Evolutionary conservation across 2,888 invertebrate genomes (phyloP).

Genomic region (Apocheima hispidaria): DNA sequence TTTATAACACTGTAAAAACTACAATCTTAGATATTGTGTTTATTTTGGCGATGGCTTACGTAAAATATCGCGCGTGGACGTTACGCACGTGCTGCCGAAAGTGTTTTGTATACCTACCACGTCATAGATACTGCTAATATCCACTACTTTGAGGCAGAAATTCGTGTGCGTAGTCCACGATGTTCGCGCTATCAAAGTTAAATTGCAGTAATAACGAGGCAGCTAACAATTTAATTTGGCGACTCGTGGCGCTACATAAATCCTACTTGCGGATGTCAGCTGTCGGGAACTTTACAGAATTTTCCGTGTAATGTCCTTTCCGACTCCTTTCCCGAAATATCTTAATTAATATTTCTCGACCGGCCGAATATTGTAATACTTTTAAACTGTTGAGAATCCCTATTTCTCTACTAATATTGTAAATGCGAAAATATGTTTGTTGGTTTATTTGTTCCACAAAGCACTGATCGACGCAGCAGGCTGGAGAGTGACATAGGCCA

Average conservation of each 20-base stretch:
- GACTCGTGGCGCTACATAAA: conserved; percentile 76
- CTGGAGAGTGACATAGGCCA: too few species aligned
- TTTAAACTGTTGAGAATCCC: conserved; percentile 21
- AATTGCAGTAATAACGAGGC: conserved; percentile 80
- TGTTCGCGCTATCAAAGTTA: conserved; percentile 73
- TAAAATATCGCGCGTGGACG: conserved; percentile 38
- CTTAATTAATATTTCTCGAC: conserved; percentile 83
- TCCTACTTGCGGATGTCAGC: conserved; percentile 83
- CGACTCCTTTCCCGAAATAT: conserved; percentile 79
- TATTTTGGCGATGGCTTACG: conserved; percentile 45
- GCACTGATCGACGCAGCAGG: too few species aligned
- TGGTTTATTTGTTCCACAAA: too few species aligned
- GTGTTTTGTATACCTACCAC: not conserved
- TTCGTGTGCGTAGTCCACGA: conserved; percentile 39
- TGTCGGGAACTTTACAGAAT: conserved; percentile 80
- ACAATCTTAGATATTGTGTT: conserved; percentile 16
- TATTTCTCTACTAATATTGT: conserved; percentile 1
- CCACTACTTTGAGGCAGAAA: not conserved
- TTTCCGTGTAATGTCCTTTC: conserved; percentile 82
- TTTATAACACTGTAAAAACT: conserved; percentile 15
- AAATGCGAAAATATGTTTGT: too few species aligned
- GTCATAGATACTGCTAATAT: conserved; percentile 8
- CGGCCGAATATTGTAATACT: conserved; percentile 52
- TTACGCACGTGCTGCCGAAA: conserved; percentile 2
- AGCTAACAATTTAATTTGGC: conserved; percentile 81